Evolutionary conservation across 2,113 vertebrate species (phyloP).

Genomic region (Eulacestoma nigropectus): DNA sequence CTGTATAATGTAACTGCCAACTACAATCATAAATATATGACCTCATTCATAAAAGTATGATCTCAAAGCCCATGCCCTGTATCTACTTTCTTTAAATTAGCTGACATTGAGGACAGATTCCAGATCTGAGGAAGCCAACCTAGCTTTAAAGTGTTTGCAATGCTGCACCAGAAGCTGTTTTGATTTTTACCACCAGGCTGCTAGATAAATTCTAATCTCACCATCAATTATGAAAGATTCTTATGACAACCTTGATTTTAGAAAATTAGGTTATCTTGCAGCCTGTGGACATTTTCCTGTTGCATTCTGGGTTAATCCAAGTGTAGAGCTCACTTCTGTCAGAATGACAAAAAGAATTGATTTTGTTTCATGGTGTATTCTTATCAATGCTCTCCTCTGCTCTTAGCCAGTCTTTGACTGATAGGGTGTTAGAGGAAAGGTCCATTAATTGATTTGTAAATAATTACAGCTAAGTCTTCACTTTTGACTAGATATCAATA

Average conservation of each 20-base stretch:
- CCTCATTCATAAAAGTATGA: not conserved
- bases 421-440: constrained; percentile 62
- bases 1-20: not conserved
- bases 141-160: not conserved
- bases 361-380: constrained; percentile 56
- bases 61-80: not conserved
- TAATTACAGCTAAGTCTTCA: constrained; percentile 69
- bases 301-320: constrained; percentile 54
- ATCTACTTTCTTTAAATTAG: not conserved
- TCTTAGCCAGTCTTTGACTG: constrained; percentile 56
- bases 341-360: constrained; percentile 70
- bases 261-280: constrained; percentile 55
- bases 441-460: constrained; percentile 73
- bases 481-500: constrained; percentile 54
- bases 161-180: not conserved
- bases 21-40: not conserved
- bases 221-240: not conserved
- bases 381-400: constrained; percentile 50
- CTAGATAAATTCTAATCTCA: constrained; percentile 4
- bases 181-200: not conserved
- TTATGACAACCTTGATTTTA: constrained; percentile 57
- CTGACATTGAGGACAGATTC: not conserved
- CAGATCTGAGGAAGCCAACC: not conserved
- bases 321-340: constrained; percentile 61
- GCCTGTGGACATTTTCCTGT: constrained; percentile 43